Evolutionary conservation across 2,888 invertebrate genomes (phyloP), one percentile per base, ranked within the genome.

Genomic region (Cantharis rufa): DNA sequence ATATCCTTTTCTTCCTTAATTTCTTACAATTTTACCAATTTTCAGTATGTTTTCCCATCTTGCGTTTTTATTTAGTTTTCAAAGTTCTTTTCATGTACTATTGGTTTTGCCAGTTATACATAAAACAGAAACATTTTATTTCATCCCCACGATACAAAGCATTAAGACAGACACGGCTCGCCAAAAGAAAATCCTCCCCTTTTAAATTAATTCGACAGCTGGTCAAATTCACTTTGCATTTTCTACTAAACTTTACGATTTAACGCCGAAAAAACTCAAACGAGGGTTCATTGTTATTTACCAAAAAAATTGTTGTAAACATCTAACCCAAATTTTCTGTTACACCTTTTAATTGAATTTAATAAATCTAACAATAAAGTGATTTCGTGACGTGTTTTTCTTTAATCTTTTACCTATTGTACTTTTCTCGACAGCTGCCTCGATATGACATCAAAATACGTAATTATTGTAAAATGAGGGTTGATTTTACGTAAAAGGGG

Each of bases 391-490:
- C 80, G 81, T 84, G 84, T 86, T 85, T 86, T 85, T 83, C 84
- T 85, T 85, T 85, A 85, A 86, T 86, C 84, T 83, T 74, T 83
- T 75, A 72, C 83, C 84, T 82, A 84, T 85, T 86, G 84, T 84
- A 82, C 78, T 77, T 81, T 84, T 83, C 82, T 82, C 79, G 83
- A 81, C 86, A 87, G 86, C 87, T 86, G 87, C 83, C 74, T 83
- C 80, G 83, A 82, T 85, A 85, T 86, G 83, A 83, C 86, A 85
- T 85, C 85, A 85, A 86, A 87, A 86, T 86, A 84, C 85, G 86
- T 87, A 88, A 88, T 88, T 88, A 87, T 87, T 87, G 85, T 86
- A 86, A 87, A 87, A 86, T 86, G 85, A 86, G 87, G 87, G 87
- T 84, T 82, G 81, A 82, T 85, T 88, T 87, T 86, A 86, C 86